These are phyloP conservation scores for Strix uralensis DNA, from an alignment of 2,113 vertebrate genomes.

Conservation along the genomic window DNA sequence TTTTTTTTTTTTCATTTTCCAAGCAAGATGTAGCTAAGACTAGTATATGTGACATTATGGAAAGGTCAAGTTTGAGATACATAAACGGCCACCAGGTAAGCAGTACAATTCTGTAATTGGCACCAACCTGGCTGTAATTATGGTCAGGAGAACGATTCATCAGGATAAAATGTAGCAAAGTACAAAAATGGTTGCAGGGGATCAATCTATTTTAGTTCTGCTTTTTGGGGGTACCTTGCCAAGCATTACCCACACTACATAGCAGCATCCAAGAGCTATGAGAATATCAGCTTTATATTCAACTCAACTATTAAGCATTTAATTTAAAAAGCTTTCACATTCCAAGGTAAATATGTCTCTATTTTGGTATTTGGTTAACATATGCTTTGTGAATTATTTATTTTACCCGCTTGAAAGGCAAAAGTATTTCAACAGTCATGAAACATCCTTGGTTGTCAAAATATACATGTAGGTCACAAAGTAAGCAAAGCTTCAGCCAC, in stretches of 20 bases:
- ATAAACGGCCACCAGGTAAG: neutral
- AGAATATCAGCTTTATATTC: neutral
- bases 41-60: neutral
- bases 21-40: neutral
- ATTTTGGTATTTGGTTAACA: neutral
- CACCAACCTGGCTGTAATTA: neutral
- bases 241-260: neutral
- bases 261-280: neutral
- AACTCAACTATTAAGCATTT: neutral
- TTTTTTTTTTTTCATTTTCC: neutral
- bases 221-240: neutral
- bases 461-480: neutral
- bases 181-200: neutral
- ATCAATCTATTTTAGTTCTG: neutral
- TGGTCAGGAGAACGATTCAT: neutral
- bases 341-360: neutral
- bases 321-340: neutral
- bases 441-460: neutral
- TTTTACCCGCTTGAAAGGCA: constrained; percentile 2
- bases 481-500: neutral
- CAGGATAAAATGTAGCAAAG: neutral
- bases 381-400: constrained; percentile 4
- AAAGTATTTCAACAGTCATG: neutral
- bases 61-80: neutral
- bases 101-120: neutral